Conservation (phyloP, 2,113 vertebrate genomes). For the Tamias sibiricus region DNA sequence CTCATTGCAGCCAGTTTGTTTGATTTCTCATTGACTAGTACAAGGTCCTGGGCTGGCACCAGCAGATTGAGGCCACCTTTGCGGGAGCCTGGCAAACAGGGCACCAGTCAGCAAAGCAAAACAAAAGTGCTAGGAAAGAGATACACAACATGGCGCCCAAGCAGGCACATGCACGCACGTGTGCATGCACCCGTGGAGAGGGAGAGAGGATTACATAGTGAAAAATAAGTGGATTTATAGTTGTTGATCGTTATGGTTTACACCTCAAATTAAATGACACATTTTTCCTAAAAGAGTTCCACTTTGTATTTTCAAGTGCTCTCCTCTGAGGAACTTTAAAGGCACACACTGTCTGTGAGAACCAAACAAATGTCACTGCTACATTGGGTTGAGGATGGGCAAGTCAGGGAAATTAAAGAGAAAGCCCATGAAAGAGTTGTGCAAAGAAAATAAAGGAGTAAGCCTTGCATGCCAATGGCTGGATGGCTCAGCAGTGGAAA, state of each 20-base stretch:
- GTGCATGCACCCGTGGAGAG: not conserved
- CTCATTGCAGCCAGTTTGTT: constrained; percentile 72
- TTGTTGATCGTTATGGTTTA: not conserved
- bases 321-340: not conserved
- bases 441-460: not conserved
- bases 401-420: not conserved
- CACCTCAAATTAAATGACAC: constrained; percentile 22
- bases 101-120: not conserved
- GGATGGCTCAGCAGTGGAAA: no score
- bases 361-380: not conserved
- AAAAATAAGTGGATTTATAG: constrained; percentile 62
- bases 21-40: constrained; percentile 75
- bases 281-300: not conserved
- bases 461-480: fast-evolving
- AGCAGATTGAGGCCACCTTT: constrained; percentile 64
- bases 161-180: not conserved
- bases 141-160: not conserved
- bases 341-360: not conserved
- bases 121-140: not conserved
- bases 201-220: constrained; percentile 33
- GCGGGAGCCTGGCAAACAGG: not conserved
- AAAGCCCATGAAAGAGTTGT: not conserved
- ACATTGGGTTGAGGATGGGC: not conserved
- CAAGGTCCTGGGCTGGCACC: constrained; percentile 67
- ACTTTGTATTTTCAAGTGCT: constrained; percentile 1